Base-by-base conservation (phyloP, 2,797 vertebrate genomes). In the Sebastes itinus region DNA sequence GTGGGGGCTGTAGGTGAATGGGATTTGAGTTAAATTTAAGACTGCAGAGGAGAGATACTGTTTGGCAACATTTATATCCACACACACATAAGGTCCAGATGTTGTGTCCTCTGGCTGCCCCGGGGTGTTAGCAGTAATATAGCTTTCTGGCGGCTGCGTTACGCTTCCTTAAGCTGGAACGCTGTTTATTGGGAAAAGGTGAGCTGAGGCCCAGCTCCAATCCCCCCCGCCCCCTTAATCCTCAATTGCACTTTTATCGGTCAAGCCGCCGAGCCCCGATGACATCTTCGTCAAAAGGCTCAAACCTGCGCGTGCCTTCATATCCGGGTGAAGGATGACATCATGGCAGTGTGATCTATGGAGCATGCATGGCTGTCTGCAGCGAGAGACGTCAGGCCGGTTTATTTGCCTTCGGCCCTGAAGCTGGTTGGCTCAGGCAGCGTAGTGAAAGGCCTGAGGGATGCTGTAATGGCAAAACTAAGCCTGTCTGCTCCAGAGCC, bases 101-200 rank as follows among this genome's bases (percentile, higher is more conserved):
- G 92, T 86, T 84, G 83, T 84, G 91, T 94, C 90, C 93, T 90
- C 77, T 93, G 91, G 92, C 87, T 83, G 92, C 86, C 88, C 88
- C 38, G 25, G 9, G 42, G 66, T 77, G 79, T 84, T 63, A 75
- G 82, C 77, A 77, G 75, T 80, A 80, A 72, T 59, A 38, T 75
- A 65, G 81, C 71, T 82, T 72, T 79, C 70, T 60, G 72, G 60
- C n/a, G 76, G 75, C 83, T 77, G 63, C 11, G 25, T 83, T 74
- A 63, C 27, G 65, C 82, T 87, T 78, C 72, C 84, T 85, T 65
- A 76, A 88, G 49, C 62, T 75, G 71, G 78, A 88, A 60, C 22
- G 2, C 79, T 72, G 79, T 87, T 92, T 89, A 86, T 82, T 86
- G 75, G 61, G 66, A 77, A 73, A 87, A 77, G 86, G 72, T 81